Base-by-base conservation (phyloP, 2,888 invertebrate genomes). In the Caenorhabditis imperialis region DNA sequence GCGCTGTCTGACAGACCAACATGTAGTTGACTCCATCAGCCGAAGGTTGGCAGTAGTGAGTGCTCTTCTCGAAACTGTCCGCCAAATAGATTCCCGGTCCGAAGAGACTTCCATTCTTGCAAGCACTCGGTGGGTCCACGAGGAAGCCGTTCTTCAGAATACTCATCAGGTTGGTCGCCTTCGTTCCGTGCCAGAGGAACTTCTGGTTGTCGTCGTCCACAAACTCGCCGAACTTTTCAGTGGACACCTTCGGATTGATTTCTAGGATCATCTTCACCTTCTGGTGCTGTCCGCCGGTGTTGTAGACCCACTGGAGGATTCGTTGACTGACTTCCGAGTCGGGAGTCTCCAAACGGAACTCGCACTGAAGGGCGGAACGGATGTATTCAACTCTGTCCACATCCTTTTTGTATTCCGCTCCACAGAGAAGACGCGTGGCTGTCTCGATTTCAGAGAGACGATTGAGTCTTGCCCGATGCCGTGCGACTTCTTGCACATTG, bases 101-200 rank as follows among this genome's bases (percentile, higher is more conserved):
- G 85, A 89, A 89, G 14, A 88, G 67, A 71, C 88, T 85, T 20
- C 90, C 90, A 51, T 88, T 88, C 10, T 88, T 84, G 4, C 87
- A 84, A 2, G 89, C 89, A 55, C 88, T 89, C 7, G 89, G 83
- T 0, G 91, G 91, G 20, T 90, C 88, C 3, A 90, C 87, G 38
- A 90, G 87, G 27, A 91, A 88, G 14, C 91, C 91, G 45, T 78
- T 62, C 22, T 71, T 60, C 16, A 91, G 84, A 75, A 91, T 90
- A 62, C 90, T 89, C 45, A 91, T 85, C 42, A 91, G 79, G 81
- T 91, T 91, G 16, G 88, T 88, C 20, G 89, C 86, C 30, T 86
- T 86, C 37, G 90, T 90, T 65, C 91, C 91, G 82, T 91, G 91
- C 90, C 90, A 91, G 42, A 91, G 84, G 51, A 86, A 78, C 73